Percentiles rank a stretch among this genome's conserved stretches.
phyloP scores from a whole-genome alignment of 2,888 invertebrate species.

The Fragum whitleyi region DNA sequence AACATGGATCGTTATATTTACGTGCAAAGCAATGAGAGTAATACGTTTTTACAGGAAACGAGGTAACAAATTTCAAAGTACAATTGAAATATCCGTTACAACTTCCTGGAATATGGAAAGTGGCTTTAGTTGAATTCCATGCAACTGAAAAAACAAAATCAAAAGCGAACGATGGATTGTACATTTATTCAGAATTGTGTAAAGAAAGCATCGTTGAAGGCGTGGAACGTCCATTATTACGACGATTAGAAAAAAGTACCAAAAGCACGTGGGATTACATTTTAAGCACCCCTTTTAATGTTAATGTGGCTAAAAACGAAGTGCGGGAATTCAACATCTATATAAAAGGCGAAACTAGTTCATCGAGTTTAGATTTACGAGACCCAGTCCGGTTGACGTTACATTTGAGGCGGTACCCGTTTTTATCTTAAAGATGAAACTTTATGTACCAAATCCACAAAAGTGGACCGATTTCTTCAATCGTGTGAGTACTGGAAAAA shows the following conservation, averaged over 20 bases:
- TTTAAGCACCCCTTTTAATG: constrained; percentile 38
- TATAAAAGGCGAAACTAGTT: constrained; percentile 39
- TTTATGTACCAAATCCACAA: constrained; percentile 56
- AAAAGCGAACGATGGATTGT: constrained; percentile 12
- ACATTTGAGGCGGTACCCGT: constrained; percentile 39
- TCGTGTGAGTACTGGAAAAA: constrained; percentile 30
- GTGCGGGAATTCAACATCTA: constrained; percentile 45
- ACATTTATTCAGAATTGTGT: constrained; percentile 41
- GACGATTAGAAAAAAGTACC: constrained; percentile 46
- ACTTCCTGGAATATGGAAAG: constrained; percentile 29
- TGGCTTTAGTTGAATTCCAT: constrained; percentile 29
- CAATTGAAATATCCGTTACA: constrained; percentile 12
- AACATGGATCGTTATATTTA: constrained; percentile 38
- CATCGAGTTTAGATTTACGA: constrained; percentile 18
- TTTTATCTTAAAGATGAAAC: constrained; percentile 28
- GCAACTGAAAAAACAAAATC: constrained; percentile 24
- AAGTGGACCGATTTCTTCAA: constrained; percentile 46
- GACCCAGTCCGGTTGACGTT: constrained; percentile 49
- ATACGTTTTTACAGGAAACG: constrained; percentile 9
- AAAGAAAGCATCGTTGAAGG: constrained; percentile 32
- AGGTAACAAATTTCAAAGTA: constrained; percentile 20
- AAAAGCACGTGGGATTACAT: constrained; percentile 36
- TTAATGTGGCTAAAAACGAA: constrained; percentile 32
- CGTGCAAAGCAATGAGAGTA: constrained; percentile 31
- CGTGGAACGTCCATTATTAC: constrained; percentile 37